A percentile compares a stretch with the other conserved stretches of the same genome.
Conservation (phyloP, 2,113 vertebrate species). For the Choloepus hoffmanni region DNA sequence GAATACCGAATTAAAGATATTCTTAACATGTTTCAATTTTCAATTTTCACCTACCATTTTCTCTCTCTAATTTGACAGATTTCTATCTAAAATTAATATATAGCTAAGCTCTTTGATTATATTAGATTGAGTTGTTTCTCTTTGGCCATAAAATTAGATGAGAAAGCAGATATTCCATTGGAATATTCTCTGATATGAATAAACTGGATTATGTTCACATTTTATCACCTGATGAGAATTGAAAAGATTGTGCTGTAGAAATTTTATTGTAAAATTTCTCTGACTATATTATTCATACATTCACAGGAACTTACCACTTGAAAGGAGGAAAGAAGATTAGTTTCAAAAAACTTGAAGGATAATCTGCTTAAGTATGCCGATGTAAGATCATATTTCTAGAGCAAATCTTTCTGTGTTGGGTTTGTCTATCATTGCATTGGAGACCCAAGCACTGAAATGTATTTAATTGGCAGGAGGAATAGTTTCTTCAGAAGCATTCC, state of each 20-base stretch:
- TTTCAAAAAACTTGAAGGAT: constrained; percentile 90
- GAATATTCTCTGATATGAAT: constrained; percentile 91
- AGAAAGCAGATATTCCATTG: background rate
- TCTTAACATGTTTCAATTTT: constrained; percentile 90
- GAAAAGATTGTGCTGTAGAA: constrained; percentile 94
- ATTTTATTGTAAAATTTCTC: background rate
- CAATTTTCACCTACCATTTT: constrained; percentile 53
- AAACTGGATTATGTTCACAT: constrained; percentile 92
- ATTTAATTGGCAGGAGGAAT: constrained; percentile 86
- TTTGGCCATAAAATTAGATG: background rate
- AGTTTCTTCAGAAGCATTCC: constrained; percentile 87
- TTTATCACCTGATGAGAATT: constrained; percentile 94
- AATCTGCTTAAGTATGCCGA: constrained; percentile 92
- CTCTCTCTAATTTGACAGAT: constrained; percentile 92
- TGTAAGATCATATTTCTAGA: constrained; percentile 92
- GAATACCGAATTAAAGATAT: constrained; percentile 91
- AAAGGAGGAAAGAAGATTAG: constrained; percentile 87
- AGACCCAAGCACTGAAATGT: constrained; percentile 87
- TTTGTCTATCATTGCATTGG: constrained; percentile 88
- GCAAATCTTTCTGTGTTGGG: constrained; percentile 92
- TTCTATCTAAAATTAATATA: constrained; percentile 90
- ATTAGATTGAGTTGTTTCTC: background rate
- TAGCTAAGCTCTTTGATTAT: background rate
- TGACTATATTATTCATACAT: background rate
- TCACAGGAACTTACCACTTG: background rate